phyloP scores from a whole-genome alignment of 2,797 vertebrate species.

The Alca torda region DNA sequence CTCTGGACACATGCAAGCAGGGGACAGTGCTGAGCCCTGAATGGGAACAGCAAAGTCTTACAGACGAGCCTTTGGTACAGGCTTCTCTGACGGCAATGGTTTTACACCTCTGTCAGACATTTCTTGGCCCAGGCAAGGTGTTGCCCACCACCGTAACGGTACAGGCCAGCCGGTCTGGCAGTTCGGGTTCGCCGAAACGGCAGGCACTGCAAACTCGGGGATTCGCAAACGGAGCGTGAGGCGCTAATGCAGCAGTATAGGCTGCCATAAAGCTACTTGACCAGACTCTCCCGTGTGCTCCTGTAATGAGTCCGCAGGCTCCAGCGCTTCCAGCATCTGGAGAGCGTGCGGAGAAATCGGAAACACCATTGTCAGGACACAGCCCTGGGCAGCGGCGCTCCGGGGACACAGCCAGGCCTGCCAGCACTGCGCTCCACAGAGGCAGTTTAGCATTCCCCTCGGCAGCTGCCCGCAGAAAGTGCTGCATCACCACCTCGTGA shows the following conservation, averaged over 20 bases:
- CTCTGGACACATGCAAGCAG: not conserved
- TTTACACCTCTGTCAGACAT: not conserved
- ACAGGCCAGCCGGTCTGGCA: accelerated
- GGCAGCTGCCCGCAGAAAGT: not conserved
- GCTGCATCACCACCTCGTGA: not conserved
- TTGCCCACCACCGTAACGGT: accelerated
- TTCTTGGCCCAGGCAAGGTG: not conserved
- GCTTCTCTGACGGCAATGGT: not conserved
- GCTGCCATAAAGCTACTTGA: not conserved
- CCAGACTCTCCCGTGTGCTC: not conserved
- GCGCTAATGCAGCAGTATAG: accelerated
- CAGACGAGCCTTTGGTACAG: accelerated
- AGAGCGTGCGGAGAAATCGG: accelerated
- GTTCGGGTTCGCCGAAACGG: accelerated
- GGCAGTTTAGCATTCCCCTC: accelerated
- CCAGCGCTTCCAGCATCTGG: not conserved
- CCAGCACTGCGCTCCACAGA: accelerated
- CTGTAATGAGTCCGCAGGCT: accelerated
- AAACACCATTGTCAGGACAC: not conserved
- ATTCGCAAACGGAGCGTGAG: not conserved
- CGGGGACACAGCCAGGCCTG: not conserved
- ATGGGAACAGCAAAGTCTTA: not conserved
- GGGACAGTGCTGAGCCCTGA: not conserved
- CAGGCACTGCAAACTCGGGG: not conserved
- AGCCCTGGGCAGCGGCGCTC: accelerated